Percentiles rank a stretch among this genome's conserved stretches.
Conservation (phyloP, 2,113 vertebrate species). For the Carassius carassius region DNA sequence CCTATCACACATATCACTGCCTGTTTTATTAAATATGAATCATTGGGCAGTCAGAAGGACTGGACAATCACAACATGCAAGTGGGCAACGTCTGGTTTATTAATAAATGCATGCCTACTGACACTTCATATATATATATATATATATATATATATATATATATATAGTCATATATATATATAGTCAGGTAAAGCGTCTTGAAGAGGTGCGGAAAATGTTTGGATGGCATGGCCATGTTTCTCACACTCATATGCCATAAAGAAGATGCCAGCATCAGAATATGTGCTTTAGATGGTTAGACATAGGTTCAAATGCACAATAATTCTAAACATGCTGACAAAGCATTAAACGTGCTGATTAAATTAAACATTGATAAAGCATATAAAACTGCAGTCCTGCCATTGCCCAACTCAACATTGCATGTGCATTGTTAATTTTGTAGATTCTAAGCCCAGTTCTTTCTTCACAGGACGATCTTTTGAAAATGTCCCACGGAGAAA, state of each 20-base stretch:
- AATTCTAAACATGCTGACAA: too few relatives aligned
- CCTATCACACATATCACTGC: not conserved
- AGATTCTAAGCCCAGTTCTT: not conserved
- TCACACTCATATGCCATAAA: not conserved
- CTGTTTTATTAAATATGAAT: not conserved
- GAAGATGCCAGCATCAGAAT: constrained; percentile 1
- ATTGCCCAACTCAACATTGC: too few relatives aligned
- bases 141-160: too few relatives aligned
- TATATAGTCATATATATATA: too few relatives aligned
- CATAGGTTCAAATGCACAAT: not conserved
- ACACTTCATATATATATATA: not conserved
- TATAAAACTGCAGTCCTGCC: too few relatives aligned
- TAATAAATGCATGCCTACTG: not conserved
- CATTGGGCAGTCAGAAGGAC: not conserved
- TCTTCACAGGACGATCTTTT: constrained; percentile 67
- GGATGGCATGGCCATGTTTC: constrained; percentile 17
- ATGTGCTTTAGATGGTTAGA: not conserved
- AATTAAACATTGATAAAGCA: too few relatives aligned
- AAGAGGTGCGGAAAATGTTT: not conserved
- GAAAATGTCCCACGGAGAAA: constrained; percentile 71
- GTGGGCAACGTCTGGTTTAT: not conserved
- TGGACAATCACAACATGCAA: not conserved
- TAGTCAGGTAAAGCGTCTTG: not conserved
- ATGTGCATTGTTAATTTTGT: constrained; percentile 25
- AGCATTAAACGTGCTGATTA: too few relatives aligned